Conservation (phyloP, 2,113 vertebrate species). For the Engystomops pustulosus region DNA sequence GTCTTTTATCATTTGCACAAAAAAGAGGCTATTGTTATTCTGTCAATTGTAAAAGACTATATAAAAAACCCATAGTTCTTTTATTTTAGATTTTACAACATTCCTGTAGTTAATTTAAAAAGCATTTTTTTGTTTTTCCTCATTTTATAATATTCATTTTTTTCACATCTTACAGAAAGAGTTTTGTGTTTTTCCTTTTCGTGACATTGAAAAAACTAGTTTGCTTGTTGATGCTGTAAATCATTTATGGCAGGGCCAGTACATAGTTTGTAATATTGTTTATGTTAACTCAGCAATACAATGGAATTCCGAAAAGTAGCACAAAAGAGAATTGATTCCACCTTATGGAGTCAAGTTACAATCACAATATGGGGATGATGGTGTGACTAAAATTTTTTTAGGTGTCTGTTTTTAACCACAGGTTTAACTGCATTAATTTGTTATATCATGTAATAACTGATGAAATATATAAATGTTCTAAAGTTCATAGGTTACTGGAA, state of each 20-base stretch:
- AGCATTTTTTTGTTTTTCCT: too few relatives aligned
- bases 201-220: slow-evolving; percentile 36
- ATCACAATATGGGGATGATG: background rate
- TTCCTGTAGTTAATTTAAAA: too few relatives aligned
- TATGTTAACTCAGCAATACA: slow-evolving; percentile 55
- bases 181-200: background rate
- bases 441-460: too few relatives aligned
- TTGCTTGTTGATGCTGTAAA: slow-evolving; percentile 49
- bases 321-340: slow-evolving; percentile 52
- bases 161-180: too few relatives aligned
- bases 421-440: background rate
- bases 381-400: slow-evolving; percentile 22
- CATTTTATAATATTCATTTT: too few relatives aligned
- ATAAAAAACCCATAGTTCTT: too few relatives aligned
- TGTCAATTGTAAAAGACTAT: too few relatives aligned
- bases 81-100: too few relatives aligned
- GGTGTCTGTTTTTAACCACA: background rate
- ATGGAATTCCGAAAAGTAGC: slow-evolving; percentile 56
- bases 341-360: slow-evolving; percentile 44
- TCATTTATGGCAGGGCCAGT: slow-evolving; percentile 38
- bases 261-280: slow-evolving; percentile 56
- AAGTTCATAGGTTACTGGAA: too few relatives aligned
- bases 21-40: too few relatives aligned
- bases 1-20: too few relatives aligned
- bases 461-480: too few relatives aligned